A percentile compares a stretch with the other conserved stretches of the same genome.
Evolutionary conservation across 2,797 vertebrate species (phyloP).

Genomic region (Uromys caudimaculatus): DNA sequence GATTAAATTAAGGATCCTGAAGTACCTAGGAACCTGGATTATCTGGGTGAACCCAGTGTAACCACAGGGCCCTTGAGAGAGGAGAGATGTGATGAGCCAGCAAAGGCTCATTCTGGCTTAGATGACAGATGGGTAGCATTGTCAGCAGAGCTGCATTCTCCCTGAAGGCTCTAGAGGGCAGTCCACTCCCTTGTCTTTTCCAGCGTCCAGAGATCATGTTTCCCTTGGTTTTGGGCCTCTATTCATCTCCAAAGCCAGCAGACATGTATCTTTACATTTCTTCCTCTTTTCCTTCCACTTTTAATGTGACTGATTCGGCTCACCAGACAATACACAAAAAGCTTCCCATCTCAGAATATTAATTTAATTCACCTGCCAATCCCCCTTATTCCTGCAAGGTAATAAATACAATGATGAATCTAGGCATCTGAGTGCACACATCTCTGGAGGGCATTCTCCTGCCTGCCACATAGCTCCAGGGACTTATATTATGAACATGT

Average conservation of each 20-base stretch:
- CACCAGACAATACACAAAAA: neutral
- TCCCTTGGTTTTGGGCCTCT: neutral
- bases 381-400: neutral
- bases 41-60: neutral
- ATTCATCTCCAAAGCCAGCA: neutral
- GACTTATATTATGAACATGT: neutral
- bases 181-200: neutral
- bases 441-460: neutral
- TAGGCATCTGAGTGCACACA: neutral
- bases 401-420: neutral
- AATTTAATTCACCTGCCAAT: conserved; percentile 16
- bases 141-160: neutral
- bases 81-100: neutral
- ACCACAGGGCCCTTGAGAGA: neutral
- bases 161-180: neutral
- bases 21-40: neutral
- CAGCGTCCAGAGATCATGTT: neutral
- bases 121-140: neutral
- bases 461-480: neutral
- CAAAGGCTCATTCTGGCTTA: neutral
- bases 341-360: conserved; percentile 4
- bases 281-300: neutral
- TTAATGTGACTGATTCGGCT: neutral
- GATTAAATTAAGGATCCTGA: neutral
- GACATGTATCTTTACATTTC: neutral